phyloP scores from a whole-genome alignment of 2,113 vertebrate genomes.

The Lynx canadensis region DNA sequence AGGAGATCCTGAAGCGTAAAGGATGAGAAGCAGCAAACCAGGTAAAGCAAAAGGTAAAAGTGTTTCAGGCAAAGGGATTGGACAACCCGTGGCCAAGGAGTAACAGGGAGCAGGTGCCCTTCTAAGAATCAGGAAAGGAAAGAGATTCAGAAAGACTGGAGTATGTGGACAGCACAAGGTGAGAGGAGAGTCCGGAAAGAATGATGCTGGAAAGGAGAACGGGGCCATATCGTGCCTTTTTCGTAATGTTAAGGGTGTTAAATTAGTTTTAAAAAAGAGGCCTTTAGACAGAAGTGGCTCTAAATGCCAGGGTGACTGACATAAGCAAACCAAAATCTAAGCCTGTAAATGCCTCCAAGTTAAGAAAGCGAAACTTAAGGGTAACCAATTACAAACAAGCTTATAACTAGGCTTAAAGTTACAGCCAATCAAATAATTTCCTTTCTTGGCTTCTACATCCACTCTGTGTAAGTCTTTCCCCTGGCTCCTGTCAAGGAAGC shows the following conservation, averaged over 20 bases:
- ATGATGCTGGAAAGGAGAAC: neutral
- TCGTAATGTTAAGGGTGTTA: neutral
- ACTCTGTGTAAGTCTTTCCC: neutral
- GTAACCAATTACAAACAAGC: neutral
- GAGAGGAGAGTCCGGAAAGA: neutral
- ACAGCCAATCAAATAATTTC: neutral
- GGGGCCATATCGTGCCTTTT: neutral
- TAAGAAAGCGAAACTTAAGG: neutral
- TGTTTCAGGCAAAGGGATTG: neutral
- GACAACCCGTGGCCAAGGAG: neutral
- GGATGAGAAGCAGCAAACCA: neutral
- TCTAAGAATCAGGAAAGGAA: neutral
- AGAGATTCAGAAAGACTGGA: neutral
- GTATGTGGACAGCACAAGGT: accelerated
- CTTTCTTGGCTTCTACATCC: neutral
- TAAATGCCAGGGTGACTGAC: neutral
- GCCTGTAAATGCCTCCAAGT: neutral
- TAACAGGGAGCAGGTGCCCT: neutral
- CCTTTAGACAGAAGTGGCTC: neutral
- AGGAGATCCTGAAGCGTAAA: neutral
- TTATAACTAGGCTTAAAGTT: neutral
- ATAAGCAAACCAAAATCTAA: neutral
- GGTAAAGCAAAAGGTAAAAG: neutral
- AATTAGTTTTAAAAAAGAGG: neutral
- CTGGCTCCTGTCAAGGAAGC: accelerated